Conservation (phyloP, 2,888 invertebrate species). For the Trachelus tabidus region DNA sequence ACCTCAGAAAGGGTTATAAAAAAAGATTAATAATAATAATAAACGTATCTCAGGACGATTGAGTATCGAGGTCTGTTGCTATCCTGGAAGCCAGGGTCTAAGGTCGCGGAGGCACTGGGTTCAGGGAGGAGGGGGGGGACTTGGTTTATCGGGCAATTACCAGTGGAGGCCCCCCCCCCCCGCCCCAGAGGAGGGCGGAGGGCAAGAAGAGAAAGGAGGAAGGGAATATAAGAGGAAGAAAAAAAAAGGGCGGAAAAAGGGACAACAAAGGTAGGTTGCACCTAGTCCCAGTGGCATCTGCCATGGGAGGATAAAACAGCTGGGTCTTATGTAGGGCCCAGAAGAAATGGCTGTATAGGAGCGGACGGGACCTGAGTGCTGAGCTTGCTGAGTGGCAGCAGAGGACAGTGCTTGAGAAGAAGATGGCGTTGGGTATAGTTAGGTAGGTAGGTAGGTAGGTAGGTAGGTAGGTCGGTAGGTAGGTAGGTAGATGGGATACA, state of each 20-base stretch:
- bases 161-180: background rate
- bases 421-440: background rate
- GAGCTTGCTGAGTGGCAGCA: background rate
- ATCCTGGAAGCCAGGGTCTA: background rate
- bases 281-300: slow-evolving; percentile 50
- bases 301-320: slow-evolving; percentile 16
- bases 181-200: background rate
- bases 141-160: slow-evolving; percentile 55
- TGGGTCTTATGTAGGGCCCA: background rate
- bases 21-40: background rate
- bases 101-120: background rate
- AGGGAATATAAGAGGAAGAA: slow-evolving; percentile 13
- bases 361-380: background rate
- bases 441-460: background rate
- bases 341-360: background rate
- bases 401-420: background rate
- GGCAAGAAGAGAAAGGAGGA: slow-evolving; percentile 24
- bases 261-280: slow-evolving; percentile 36
- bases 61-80: background rate
- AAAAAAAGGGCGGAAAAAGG: slow-evolving; percentile 12
- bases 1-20: background rate
- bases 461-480: background rate
- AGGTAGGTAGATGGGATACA: background rate
- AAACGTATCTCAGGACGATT: background rate
- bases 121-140: background rate